Base-by-base conservation (phyloP, 2,888 invertebrate species). In the Chloromyia formosa region DNA sequence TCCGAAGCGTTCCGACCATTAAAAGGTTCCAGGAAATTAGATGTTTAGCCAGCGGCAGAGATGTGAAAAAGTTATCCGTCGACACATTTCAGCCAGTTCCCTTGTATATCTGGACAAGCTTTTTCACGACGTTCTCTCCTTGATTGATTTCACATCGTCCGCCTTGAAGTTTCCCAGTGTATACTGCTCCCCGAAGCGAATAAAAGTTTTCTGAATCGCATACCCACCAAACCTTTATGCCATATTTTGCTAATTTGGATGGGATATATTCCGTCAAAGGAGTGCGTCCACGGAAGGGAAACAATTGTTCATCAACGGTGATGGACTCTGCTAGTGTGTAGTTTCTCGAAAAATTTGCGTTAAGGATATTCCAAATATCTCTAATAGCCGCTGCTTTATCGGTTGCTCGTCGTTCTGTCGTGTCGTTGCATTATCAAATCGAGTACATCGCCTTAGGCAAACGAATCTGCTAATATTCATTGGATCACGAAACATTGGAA, bases 151-250 rank as follows among this genome's bases (percentile, higher is more conserved):
- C 74, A 61, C 74, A 66, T 16, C 40, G 18, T 1, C 60, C n/a
- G 49, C 53, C 62, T 5, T 40, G 45, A 35, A 27, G 1, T 58
- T 71, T 58, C 40, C 79, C 80, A 74, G 78, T 80, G 75, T 80
- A 80, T 49, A 80, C 22, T 35, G 77, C 54, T 35, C 78, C 80
- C 23, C 68, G 40, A 10, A 80, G 71, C 49, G 80, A 79, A 79
- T 80, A 80, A 22, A 78, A 61, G 66, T 78, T 81, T 75, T 77
- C 74, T 35, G 79, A 75, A 77, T 82, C 78, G 73, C 80, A 80
- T 20, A 80, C 76, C 81, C 81, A 81, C 76, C 77, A 81, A 12
- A 81, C 76, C 77, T 81, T 81, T 18, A 81, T 79, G 20, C 79
- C 80, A 76, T 80, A 80, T 69, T 80, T 79, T 14, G 79, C 80